Evolutionary conservation across 2,113 vertebrate species (phyloP), one percentile per base, ranked within the genome.

Genomic region (Nycticryphes semicollaris): DNA sequence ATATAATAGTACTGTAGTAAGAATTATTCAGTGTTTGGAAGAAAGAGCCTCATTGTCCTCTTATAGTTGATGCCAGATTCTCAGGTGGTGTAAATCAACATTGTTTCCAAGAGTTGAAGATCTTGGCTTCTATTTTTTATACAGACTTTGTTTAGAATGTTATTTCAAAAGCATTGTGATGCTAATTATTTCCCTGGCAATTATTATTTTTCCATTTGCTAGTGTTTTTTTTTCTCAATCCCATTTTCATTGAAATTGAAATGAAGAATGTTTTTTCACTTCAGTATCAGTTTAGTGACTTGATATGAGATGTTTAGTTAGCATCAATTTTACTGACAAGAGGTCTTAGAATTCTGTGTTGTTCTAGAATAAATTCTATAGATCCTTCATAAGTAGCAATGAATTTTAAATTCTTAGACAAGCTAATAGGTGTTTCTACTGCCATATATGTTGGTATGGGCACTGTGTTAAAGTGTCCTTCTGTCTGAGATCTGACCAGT

Each of bases 11-110:
- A 73, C 62, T 94, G 89, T 93, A n/a, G 81, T 69, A 92, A 79
- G 28, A 96, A 83, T 37, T 91, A 90, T 87, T 82, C 54, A 66
- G 67, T 83, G 53, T 90, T 97, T 94, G 37, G 77, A 92, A 79
- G 74, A 90, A 77, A 70, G 23, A 84, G 9, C 14, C 47, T 76
- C 12, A 94, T 68, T 92, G 83, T 69, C 43, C 27, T 69, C 45
- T 45, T 82, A 66, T 1, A 1, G 47, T 60, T 21, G 4, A 12
- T 64, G 50, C 16, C 77, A 66, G 84, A 82, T 87, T 91, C 66
- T 94, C 66, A 89, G 94, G 62, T 92, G 57, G 14, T 76, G 18
- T 87, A 96, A 95, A 91, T 82, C 64, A 89, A 31, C 73, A 39
- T 72, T 4, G 1, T 6, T 89, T 94, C 45, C 64, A 90, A 81